A percentile compares a stretch with the other conserved stretches of the same genome.
Evolutionary conservation across 2,888 invertebrate genomes (phyloP).

Genomic region (Sinhomidia bicolor): DNA sequence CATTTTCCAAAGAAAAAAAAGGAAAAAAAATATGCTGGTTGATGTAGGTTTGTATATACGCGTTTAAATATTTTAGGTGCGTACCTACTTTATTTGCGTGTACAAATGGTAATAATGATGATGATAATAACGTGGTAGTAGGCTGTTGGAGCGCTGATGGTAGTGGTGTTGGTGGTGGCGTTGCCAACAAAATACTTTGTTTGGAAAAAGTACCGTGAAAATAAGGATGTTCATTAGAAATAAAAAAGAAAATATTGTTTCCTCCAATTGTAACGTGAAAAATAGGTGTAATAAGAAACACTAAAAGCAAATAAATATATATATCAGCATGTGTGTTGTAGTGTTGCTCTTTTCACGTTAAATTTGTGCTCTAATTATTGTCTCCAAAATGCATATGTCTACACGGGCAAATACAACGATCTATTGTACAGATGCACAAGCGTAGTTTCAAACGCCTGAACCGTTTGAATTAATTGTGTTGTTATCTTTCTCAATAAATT

Average conservation of each 20-base stretch:
- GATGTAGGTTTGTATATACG: neutral
- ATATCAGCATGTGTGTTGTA: neutral
- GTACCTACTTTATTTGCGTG: constrained; percentile 23
- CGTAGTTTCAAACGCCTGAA: constrained; percentile 13
- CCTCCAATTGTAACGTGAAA: constrained; percentile 34
- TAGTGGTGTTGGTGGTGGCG: too few species aligned
- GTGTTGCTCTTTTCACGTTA: neutral
- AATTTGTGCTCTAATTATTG: constrained; percentile 31
- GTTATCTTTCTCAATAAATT: constrained; percentile 5
- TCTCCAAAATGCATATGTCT: neutral
- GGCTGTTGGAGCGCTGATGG: neutral
- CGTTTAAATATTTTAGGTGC: neutral
- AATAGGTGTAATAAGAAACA: constrained; percentile 35
- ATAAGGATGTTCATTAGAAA: constrained; percentile 46
- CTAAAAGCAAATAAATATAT: constrained; percentile 27
- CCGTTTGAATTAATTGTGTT: constrained; percentile 12
- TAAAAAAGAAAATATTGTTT: constrained; percentile 47
- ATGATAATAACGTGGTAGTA: constrained; percentile 9
- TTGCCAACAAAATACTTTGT: constrained; percentile 40
- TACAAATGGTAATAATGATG: neutral
- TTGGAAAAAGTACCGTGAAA: constrained; percentile 33
- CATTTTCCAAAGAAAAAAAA: too few species aligned
- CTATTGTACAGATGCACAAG: neutral
- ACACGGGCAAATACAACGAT: too few species aligned
- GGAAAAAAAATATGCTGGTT: too few species aligned